Evolutionary conservation across 2,797 vertebrate species (phyloP).

Genomic region (Rhinogobio ventralis): DNA sequence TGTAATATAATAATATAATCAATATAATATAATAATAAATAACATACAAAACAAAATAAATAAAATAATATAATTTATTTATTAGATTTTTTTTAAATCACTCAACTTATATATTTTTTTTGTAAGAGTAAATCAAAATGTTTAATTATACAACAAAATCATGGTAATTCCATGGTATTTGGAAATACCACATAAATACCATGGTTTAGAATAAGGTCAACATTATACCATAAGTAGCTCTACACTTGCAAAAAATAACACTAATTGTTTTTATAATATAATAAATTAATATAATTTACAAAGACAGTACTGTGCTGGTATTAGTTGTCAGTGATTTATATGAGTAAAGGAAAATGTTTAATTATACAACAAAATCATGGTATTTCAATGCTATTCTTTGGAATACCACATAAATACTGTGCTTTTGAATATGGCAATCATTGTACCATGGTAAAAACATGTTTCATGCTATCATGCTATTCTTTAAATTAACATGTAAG

Average conservation of each 20-base stretch:
- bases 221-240: background rate
- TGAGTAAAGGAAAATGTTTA: background rate
- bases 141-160: background rate
- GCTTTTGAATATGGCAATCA: background rate
- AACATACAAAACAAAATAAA: no score
- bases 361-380: background rate
- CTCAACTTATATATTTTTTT: background rate
- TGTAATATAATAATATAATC: no score
- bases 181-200: background rate
- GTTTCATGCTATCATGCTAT: background rate
- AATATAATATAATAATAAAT: no score
- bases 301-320: no score
- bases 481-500: background rate
- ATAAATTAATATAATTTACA: no score
- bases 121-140: background rate
- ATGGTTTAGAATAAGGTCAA: background rate
- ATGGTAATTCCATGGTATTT: background rate
- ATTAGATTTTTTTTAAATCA: no score
- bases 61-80: no score
- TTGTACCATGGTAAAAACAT: background rate
- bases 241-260: background rate
- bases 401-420: background rate
- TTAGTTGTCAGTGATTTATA: no score
- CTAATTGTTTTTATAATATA: background rate
- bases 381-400: no score